Conservation (phyloP, 2,113 vertebrate genomes). For the Ciconia boyciana region DNA sequence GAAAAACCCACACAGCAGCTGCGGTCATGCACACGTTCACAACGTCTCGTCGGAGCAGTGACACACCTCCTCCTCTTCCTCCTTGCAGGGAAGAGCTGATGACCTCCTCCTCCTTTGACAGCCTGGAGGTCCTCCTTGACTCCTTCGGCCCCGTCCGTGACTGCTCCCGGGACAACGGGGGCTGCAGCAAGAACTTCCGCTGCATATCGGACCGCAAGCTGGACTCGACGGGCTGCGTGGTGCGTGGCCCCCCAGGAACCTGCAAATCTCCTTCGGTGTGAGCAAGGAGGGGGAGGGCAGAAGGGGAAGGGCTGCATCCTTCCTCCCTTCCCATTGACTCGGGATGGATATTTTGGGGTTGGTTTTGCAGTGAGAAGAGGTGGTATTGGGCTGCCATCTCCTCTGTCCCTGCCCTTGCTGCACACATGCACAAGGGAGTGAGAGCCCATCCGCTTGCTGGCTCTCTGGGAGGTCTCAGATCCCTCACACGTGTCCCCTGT, state of each 20-base stretch:
- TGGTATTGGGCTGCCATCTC: background rate
- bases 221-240: slow-evolving; percentile 95
- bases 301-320: background rate
- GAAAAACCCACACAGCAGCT: background rate
- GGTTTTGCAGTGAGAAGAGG: background rate
- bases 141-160: slow-evolving; percentile 95
- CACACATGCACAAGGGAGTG: rapidly evolving
- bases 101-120: slow-evolving; percentile 98
- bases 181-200: slow-evolving; percentile 97
- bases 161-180: slow-evolving; percentile 94
- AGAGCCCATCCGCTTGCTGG: background rate
- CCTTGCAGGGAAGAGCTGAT: slow-evolving; percentile 91
- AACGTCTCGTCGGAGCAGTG: rapidly evolving
- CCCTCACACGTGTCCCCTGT: background rate
- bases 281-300: background rate
- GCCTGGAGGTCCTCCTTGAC: slow-evolving; percentile 94
- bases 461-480: background rate
- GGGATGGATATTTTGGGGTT: background rate
- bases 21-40: rapidly evolving
- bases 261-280: background rate
- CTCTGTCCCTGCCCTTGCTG: background rate
- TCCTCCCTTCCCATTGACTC: background rate
- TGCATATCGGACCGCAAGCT: slow-evolving; percentile 96
- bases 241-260: slow-evolving; percentile 61
- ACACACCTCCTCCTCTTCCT: background rate